Conservation (phyloP, 2,888 invertebrate genomes). For the Lordiphosa andalusiaca region DNA sequence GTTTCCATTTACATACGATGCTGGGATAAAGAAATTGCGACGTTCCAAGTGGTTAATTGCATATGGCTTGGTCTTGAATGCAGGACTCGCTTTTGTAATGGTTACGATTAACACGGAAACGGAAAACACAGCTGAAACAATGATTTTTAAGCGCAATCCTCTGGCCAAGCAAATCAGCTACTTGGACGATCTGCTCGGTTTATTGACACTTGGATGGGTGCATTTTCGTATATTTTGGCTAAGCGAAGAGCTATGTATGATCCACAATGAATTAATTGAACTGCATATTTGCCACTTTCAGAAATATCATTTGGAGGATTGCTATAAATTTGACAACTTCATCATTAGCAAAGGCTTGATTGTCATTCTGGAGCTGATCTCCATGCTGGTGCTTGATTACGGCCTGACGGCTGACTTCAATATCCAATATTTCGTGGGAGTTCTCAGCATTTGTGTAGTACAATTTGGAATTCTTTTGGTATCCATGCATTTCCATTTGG, state of each 20-base stretch:
- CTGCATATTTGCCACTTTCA: conserved; percentile 20
- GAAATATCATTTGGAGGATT: conserved; percentile 10
- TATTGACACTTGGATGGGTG: conserved; percentile 7
- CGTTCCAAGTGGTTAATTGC: conserved; percentile 35
- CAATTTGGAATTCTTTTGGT: conserved; percentile 20
- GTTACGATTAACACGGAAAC: conserved; percentile 2
- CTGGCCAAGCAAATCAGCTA: conserved; percentile 18
- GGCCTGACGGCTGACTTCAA: not conserved
- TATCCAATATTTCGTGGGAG: conserved; percentile 3
- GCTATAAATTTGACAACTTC: conserved; percentile 26
- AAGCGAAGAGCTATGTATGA: conserved; percentile 14
- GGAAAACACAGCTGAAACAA: not conserved
- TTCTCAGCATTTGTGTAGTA: not conserved
- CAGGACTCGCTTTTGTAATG: conserved; percentile 6
- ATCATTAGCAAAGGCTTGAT: conserved; percentile 26
- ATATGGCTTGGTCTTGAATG: conserved; percentile 41
- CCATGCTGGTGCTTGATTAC: conserved; percentile 17
- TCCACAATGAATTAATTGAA: conserved; percentile 23
- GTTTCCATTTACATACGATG: conserved; percentile 40
- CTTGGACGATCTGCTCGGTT: conserved; percentile 5
- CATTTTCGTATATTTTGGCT: conserved; percentile 38
- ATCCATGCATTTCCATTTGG: conserved; percentile 41
- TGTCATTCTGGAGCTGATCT: conserved; percentile 18
- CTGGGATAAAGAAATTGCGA: conserved; percentile 2
- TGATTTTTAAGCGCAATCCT: conserved; percentile 25